These are phyloP conservation scores for Baccha elongata DNA, from an alignment of 2,888 invertebrate genomes.

Conservation along the genomic window DNA sequence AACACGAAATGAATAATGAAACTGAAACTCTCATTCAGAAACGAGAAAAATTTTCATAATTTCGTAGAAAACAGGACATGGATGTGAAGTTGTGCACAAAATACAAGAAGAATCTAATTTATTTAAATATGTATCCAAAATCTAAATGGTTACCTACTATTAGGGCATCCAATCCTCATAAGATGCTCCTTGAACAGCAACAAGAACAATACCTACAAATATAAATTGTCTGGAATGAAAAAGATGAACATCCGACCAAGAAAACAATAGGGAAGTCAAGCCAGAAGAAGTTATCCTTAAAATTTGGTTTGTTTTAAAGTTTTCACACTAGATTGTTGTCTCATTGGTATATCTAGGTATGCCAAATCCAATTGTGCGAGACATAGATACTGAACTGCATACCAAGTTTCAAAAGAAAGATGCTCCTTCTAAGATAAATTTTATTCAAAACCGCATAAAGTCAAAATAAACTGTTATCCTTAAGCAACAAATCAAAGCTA, in stretches of 20 bases:
- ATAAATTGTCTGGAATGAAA: conserved; percentile 27
- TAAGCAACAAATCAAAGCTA: conserved; percentile 34
- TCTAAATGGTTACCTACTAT: conserved; percentile 44
- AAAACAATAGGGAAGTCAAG: conserved; percentile 33
- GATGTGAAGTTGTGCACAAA: conserved; percentile 2
- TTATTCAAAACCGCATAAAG: conserved; percentile 55
- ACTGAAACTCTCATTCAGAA: conserved; percentile 23
- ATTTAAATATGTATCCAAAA: too few species aligned
- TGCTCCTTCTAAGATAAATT: too few species aligned
- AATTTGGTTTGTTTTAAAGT: conserved; percentile 54
- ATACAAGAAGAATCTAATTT: conserved; percentile 64
- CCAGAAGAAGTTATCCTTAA: conserved; percentile 41
- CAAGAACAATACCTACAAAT: not conserved
- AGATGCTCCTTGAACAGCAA: conserved; percentile 21
- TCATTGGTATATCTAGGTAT: not conserved
- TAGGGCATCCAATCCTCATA: conserved; percentile 31
- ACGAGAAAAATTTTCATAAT: conserved; percentile 54
- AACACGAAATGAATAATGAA: conserved; percentile 62
- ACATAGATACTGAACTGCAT: conserved; percentile 21
- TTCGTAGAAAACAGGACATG: conserved; percentile 32
- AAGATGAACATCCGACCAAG: not conserved
- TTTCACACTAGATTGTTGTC: conserved; percentile 32
- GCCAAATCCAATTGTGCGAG: conserved; percentile 55
- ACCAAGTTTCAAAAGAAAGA: too few species aligned
- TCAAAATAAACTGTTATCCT: conserved; percentile 70